These are phyloP conservation scores for Limnodromus scolopaceus DNA, from an alignment of 2,797 vertebrate species.

Conservation along the genomic window DNA sequence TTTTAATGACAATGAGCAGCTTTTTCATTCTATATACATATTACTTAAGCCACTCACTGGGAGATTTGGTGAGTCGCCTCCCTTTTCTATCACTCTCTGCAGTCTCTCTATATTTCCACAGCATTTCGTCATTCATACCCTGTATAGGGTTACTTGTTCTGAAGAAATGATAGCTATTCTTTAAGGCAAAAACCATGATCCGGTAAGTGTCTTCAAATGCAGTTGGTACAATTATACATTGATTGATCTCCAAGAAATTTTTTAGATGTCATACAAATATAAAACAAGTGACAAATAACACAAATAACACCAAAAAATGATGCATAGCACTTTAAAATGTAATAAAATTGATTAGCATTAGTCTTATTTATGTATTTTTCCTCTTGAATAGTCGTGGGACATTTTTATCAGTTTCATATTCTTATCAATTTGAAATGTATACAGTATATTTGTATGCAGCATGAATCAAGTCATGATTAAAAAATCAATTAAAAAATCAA, in stretches of 20 bases:
- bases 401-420: neutral
- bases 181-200: neutral
- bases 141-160: neutral
- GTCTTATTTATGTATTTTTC: neutral
- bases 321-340: neutral
- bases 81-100: neutral
- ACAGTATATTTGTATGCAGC: neutral
- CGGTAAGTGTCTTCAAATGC: neutral
- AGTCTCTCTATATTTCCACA: neutral
- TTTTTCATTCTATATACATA: neutral
- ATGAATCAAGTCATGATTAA: neutral
- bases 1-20: neutral
- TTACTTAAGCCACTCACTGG: neutral
- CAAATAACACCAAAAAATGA: neutral
- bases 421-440: neutral
- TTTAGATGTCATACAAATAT: neutral
- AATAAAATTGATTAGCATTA: neutral
- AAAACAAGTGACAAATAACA: neutral
- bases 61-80: neutral
- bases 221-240: neutral
- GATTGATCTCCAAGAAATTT: neutral
- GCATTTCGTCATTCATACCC: neutral
- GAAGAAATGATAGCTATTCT: neutral
- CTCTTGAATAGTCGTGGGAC: neutral
- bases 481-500: neutral